Conservation (phyloP, 2,888 invertebrate species). For the Gryllus longicercus region DNA sequence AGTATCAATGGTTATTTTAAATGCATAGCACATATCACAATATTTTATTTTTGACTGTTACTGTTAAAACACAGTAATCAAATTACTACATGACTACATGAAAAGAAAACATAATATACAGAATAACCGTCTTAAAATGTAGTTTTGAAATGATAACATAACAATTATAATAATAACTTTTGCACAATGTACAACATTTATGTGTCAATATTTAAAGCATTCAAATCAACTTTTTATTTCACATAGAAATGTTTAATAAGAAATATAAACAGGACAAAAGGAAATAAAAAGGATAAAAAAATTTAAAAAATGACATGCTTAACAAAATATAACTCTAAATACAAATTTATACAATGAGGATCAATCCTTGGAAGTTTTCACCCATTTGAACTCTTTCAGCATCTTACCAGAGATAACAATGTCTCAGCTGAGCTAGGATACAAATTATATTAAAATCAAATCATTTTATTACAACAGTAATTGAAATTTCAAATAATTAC, state of each 20-base stretch:
- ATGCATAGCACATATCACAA: no score
- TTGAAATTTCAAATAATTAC: constrained; percentile 30
- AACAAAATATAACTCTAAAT: not conserved
- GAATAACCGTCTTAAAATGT: not conserved
- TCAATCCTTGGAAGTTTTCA: not conserved
- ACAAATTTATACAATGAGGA: not conserved
- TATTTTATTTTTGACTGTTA: no score
- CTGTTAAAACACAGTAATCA: no score
- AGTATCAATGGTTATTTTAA: no score
- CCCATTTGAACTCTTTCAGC: not conserved
- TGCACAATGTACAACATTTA: not conserved
- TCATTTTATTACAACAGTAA: constrained; percentile 24
- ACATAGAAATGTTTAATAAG: not conserved
- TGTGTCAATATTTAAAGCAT: not conserved
- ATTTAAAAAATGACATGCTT: no score
- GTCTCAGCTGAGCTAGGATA: not conserved
- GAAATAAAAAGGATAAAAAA: no score
- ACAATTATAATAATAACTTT: not conserved
- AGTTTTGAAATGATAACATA: not conserved
- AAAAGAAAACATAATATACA: no score
- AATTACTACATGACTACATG: no score
- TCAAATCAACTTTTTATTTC: not conserved
- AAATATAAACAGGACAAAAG: no score
- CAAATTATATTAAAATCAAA: constrained; percentile 21
- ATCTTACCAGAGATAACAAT: not conserved